A percentile compares a stretch with the other conserved stretches of the same genome.
These are phyloP conservation scores for Garrulus glandarius DNA, from an alignment of 2,797 vertebrate genomes.

Conservation along the genomic window DNA sequence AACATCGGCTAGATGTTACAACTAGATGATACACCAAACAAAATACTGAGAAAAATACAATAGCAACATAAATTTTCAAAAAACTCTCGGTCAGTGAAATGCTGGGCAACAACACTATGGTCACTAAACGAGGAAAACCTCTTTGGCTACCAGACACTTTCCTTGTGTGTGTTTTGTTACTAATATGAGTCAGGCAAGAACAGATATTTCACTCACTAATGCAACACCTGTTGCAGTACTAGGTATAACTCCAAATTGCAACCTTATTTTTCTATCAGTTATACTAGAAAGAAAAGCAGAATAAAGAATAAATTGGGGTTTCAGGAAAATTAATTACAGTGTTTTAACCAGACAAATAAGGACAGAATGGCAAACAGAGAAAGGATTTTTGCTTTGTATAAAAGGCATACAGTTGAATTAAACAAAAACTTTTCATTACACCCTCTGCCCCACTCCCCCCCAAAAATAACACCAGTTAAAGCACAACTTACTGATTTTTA, in stretches of 20 bases:
- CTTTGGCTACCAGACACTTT: neutral
- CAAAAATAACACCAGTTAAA: neutral
- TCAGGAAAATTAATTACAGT: neutral
- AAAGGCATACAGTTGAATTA: neutral
- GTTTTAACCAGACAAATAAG: neutral
- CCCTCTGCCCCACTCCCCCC: accelerated
- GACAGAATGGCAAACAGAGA: neutral
- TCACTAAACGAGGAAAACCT: neutral
- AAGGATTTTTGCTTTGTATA: neutral
- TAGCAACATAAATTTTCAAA: neutral
- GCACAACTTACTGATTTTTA: neutral
- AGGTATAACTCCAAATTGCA: neutral
- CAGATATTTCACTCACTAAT: neutral
- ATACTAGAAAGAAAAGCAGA: neutral
- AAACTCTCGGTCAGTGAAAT: neutral
- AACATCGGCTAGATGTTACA: neutral
- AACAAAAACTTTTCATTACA: neutral
- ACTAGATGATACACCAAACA: neutral
- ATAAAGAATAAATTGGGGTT: neutral
- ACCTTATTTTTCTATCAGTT: neutral
- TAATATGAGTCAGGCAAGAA: neutral
- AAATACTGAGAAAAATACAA: neutral
- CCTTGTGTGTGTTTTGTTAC: neutral
- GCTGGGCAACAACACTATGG: neutral
- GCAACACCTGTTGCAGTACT: neutral